Conservation (phyloP, 1,140 invertebrate genomes). For the Leucophenga varia region DNA sequence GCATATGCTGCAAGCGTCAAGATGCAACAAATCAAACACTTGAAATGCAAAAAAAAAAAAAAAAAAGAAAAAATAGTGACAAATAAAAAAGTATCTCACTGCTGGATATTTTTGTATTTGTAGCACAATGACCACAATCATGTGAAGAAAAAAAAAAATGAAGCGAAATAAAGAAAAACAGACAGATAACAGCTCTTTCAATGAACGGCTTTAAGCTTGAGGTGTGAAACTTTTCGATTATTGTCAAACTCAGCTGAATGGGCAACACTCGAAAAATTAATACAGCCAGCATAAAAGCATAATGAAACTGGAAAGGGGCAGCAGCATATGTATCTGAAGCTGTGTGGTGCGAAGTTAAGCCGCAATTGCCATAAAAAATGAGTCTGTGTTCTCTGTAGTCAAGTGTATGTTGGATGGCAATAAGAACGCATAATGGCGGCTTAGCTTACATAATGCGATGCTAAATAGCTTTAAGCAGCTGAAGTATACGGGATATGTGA, state of each 20-base stretch:
- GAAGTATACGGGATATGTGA: no score
- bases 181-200: constrained; percentile 25
- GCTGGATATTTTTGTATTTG: constrained; percentile 37
- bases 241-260: constrained; percentile 34
- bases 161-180: constrained; percentile 23
- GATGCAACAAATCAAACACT: constrained; percentile 35
- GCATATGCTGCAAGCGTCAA: constrained; percentile 29
- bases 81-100: constrained; percentile 12
- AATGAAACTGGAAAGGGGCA: no score
- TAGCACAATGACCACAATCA: no score
- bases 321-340: not conserved
- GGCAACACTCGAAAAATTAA: no score
- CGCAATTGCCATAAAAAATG: constrained; percentile 46
- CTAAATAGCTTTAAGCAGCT: constrained; percentile 48
- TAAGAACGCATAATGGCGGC: constrained; percentile 35
- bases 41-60: constrained; percentile 31
- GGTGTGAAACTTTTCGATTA: constrained; percentile 56
- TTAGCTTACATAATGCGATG: constrained; percentile 48
- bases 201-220: constrained; percentile 37
- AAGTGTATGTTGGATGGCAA: no score
- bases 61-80: constrained; percentile 14
- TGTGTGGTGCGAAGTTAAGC: constrained; percentile 37
- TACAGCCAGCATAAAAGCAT: no score
- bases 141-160: no score
- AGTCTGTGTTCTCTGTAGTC: no score